Percentiles rank a stretch among this genome's conserved stretches.
Conservation (phyloP, 2,888 invertebrate genomes). For the Zelleria hepariella region DNA sequence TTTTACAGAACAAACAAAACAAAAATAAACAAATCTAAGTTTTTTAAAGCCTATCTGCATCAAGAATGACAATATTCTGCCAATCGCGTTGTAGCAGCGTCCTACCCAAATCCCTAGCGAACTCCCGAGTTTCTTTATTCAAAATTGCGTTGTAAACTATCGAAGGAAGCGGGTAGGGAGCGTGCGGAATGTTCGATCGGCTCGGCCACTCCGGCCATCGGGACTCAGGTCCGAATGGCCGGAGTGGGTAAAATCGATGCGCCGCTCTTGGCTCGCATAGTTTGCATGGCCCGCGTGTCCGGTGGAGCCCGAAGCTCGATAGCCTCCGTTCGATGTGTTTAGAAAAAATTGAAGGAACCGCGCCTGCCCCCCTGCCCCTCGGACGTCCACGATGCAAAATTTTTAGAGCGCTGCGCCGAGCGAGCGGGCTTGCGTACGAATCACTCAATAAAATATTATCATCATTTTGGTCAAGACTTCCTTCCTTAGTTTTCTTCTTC, state of each 20-base stretch:
- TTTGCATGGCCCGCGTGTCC: conserved; percentile 59
- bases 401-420: conserved; percentile 43
- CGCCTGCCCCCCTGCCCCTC: conserved; percentile 26
- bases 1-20: no score
- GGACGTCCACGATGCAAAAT: conserved; percentile 50
- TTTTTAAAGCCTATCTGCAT: no score
- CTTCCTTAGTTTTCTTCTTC: no score
- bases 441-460: no score
- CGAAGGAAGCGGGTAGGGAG: background rate
- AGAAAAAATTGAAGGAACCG: conserved; percentile 39
- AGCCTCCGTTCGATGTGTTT: conserved; percentile 26
- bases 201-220: no score
- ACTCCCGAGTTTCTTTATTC: background rate
- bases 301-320: background rate
- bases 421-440: no score
- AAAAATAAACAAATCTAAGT: no score
- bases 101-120: background rate
- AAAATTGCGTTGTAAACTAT: background rate
- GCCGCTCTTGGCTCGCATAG: conserved; percentile 53
- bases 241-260: conserved; percentile 48
- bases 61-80: no score
- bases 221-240: background rate
- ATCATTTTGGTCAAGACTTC: no score
- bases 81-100: no score
- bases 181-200: background rate